phyloP scores from a whole-genome alignment of 2,113 vertebrate species.

The Melanerpes aurifrons region DNA sequence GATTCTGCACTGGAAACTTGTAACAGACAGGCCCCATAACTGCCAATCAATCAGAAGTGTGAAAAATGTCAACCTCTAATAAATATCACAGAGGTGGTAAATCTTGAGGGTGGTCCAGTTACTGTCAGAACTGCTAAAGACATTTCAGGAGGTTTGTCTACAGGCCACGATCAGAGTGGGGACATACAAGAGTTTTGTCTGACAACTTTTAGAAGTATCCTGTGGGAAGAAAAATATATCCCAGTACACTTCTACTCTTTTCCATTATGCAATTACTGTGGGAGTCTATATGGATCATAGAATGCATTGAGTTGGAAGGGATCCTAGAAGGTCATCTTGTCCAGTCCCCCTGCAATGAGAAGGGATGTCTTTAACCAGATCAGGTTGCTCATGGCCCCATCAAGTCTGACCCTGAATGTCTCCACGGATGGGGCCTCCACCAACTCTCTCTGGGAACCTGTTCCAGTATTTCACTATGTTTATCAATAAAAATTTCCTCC shows the following conservation, averaged over 20 bases:
- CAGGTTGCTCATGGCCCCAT: too few relatives aligned
- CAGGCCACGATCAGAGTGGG: not conserved
- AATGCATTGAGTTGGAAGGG: too few relatives aligned
- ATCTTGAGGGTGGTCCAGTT: not conserved
- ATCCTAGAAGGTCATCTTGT: too few relatives aligned
- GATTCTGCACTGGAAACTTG: not conserved
- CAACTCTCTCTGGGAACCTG: too few relatives aligned
- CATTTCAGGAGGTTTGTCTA: not conserved
- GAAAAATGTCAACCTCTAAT: not conserved
- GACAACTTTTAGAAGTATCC: not conserved
- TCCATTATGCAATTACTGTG: not conserved
- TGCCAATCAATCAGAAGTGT: not conserved
- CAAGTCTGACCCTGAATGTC: too few relatives aligned
- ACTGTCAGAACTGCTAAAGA: not conserved
- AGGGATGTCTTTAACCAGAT: too few relatives aligned
- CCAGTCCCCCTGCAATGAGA: too few relatives aligned
- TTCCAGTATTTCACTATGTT: too few relatives aligned
- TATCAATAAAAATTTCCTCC: too few relatives aligned
- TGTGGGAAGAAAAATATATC: not conserved
- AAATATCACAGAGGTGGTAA: not conserved
- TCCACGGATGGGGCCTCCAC: too few relatives aligned
- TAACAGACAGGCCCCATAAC: not conserved
- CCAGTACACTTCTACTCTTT: not conserved
- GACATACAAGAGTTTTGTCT: not conserved
- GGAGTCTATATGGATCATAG: not conserved